These are phyloP conservation scores for Drusus annulatus DNA, from an alignment of 1,140 invertebrate genomes.

Conservation along the genomic window DNA sequence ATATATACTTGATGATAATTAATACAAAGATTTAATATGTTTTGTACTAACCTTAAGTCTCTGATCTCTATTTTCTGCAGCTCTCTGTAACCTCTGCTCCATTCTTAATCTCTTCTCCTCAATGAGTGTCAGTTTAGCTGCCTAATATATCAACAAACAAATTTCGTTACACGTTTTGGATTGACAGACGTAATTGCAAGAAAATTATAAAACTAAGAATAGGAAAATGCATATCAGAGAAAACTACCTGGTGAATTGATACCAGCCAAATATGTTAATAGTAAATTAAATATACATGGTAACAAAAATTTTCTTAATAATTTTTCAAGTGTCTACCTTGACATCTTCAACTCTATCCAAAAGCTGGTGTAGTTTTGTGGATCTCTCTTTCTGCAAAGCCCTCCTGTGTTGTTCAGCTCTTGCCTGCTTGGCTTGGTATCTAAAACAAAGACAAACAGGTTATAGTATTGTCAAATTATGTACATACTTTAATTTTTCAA, in stretches of 20 bases:
- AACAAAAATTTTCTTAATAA: no score
- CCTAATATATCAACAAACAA: constrained; percentile 60
- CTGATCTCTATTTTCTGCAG: constrained; percentile 91
- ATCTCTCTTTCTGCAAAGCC: constrained; percentile 86
- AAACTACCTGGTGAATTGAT: no score
- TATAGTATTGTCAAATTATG: no score
- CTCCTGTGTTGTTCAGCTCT: constrained; percentile 85
- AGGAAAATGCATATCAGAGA: no score
- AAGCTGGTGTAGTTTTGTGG: constrained; percentile 87
- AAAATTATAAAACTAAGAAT: no score
- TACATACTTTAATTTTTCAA: no score
- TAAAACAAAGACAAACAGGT: constrained; percentile 46
- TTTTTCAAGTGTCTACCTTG: no score
- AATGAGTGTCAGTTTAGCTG: constrained; percentile 88
- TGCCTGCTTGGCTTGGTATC: constrained; percentile 92
- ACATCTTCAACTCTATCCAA: constrained; percentile 94
- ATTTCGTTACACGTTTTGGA: no score
- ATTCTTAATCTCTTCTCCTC: constrained; percentile 88
- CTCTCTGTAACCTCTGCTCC: constrained; percentile 88
- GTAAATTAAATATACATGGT: no score
- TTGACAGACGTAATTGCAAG: no score
- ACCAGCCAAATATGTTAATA: no score
- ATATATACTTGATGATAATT: no score
- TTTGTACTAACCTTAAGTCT: constrained; percentile 69
- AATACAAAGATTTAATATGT: not conserved